Evolutionary conservation across 2,797 vertebrate species (phyloP).

Genomic region (Streptopelia turtur): DNA sequence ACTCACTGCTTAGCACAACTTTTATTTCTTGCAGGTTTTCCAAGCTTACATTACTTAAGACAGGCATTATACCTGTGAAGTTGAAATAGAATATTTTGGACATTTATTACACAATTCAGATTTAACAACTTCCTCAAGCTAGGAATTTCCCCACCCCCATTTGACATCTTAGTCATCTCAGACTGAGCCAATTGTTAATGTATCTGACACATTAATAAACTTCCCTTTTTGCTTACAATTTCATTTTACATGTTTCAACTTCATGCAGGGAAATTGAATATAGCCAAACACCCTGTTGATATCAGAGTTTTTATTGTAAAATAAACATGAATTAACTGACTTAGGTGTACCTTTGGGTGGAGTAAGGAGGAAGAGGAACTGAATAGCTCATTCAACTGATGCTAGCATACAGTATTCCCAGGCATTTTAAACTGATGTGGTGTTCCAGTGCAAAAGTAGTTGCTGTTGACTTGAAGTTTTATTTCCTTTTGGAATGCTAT

Average conservation of each 20-base stretch:
- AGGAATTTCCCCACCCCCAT: neutral
- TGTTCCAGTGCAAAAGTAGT: neutral
- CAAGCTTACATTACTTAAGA: neutral
- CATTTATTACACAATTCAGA: neutral
- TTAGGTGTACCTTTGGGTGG: neutral
- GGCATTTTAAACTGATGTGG: neutral
- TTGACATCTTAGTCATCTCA: neutral
- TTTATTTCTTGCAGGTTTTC: neutral
- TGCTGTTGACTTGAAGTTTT: neutral
- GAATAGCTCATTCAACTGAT: neutral
- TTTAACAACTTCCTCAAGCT: neutral
- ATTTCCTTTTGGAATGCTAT: neutral
- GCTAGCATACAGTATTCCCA: neutral
- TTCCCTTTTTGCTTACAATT: neutral
- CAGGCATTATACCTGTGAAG: neutral
- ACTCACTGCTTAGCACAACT: neutral
- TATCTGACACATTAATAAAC: neutral
- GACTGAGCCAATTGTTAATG: neutral
- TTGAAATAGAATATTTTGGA: neutral
- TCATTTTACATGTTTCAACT: neutral
- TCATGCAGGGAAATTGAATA: neutral
- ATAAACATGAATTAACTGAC: neutral
- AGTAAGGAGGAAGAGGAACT: neutral
- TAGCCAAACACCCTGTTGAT: neutral
- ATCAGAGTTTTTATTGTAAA: neutral